Percentiles rank a stretch among this genome's conserved stretches.
phyloP scores from a whole-genome alignment of 2,797 vertebrate genomes.

The Natrix natrix region DNA sequence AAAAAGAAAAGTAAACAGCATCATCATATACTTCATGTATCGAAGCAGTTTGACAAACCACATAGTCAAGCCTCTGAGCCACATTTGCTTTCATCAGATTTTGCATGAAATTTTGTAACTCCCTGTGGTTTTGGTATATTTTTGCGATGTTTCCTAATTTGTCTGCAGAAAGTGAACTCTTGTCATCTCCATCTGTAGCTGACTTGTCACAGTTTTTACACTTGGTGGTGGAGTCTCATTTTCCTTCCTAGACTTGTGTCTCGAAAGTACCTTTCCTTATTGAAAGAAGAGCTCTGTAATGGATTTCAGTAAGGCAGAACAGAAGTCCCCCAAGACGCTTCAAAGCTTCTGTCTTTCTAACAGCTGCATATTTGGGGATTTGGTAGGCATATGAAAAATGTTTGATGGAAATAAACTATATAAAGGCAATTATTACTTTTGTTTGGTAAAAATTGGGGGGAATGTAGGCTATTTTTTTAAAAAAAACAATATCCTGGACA shows the following conservation, averaged over 20 bases:
- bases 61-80: constrained; percentile 34
- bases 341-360: constrained; percentile 44
- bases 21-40: constrained; percentile 13
- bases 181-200: constrained; percentile 44
- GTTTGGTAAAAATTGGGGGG: constrained; percentile 45
- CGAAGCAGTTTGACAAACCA: not conserved
- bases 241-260: constrained; percentile 28
- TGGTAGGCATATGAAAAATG: constrained; percentile 33
- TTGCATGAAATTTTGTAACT: constrained; percentile 40
- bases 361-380: constrained; percentile 40
- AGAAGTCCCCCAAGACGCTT: constrained; percentile 46
- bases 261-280: constrained; percentile 47
- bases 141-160: constrained; percentile 43
- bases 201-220: constrained; percentile 57
- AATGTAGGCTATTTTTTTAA: constrained; percentile 24
- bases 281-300: constrained; percentile 54
- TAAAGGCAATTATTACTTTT: not conserved
- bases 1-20: not conserved
- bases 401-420: constrained; percentile 45
- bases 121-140: constrained; percentile 20
- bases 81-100: constrained; percentile 19
- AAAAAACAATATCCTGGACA: not conserved
- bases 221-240: constrained; percentile 45
- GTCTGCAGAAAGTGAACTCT: constrained; percentile 44
- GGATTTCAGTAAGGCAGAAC: constrained; percentile 59